A percentile compares a stretch with the other conserved stretches of the same genome.
Conservation (phyloP, 1,140 invertebrate species). For the Leptopilina boulardi region DNA sequence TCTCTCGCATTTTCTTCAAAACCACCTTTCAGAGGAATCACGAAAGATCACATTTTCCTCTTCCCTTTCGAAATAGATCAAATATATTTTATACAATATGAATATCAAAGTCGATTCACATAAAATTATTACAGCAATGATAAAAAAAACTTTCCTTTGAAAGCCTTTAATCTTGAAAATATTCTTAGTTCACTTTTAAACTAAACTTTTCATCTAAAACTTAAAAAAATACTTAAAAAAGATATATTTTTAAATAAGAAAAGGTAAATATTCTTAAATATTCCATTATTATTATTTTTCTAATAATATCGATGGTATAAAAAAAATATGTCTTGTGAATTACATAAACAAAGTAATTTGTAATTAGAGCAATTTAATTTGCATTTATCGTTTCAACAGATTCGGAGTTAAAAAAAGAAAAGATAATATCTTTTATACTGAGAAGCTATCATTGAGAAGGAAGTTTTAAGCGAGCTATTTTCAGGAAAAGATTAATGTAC, state of each 20-base stretch:
- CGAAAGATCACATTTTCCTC: not conserved
- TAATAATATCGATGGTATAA: too few relatives aligned
- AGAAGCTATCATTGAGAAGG: not conserved
- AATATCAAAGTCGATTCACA: conserved; percentile 17
- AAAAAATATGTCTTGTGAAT: too few relatives aligned
- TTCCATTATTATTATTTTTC: too few relatives aligned
- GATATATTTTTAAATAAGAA: too few relatives aligned
- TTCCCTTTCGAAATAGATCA: not conserved
- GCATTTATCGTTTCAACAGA: not conserved
- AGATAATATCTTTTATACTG: not conserved
- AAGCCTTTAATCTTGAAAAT: not conserved
- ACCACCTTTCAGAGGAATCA: not conserved
- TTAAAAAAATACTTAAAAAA: too few relatives aligned
- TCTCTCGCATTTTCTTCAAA: conserved; percentile 22
- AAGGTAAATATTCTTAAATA: too few relatives aligned
- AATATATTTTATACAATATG: not conserved
- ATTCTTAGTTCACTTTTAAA: not conserved
- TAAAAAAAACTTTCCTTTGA: not conserved
- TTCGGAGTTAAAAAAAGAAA: not conserved
- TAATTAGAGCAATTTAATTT: too few relatives aligned
- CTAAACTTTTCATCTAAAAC: not conserved
- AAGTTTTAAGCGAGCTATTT: conserved; percentile 7
- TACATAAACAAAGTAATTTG: too few relatives aligned
- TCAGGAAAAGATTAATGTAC: conserved; percentile 20
- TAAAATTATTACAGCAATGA: not conserved